Conservation (phyloP, 2,888 invertebrate species). For the Plebejus argus region DNA sequence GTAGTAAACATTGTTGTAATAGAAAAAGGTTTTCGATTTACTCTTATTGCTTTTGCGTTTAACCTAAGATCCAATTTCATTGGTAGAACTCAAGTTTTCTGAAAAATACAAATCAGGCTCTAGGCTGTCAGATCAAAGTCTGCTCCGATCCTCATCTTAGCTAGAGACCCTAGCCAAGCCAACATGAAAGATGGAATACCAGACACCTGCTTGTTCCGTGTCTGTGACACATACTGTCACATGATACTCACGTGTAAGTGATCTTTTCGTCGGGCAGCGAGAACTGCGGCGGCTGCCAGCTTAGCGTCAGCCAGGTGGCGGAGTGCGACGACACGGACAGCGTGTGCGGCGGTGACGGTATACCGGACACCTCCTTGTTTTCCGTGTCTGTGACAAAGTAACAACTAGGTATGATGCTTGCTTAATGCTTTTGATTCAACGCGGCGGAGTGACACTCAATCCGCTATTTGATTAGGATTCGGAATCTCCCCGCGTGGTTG, state of each 20-base stretch:
- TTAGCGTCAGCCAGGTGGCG: conserved; percentile 89
- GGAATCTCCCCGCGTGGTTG: too few species aligned
- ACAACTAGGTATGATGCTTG: too few species aligned
- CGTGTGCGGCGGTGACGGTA: conserved; percentile 91
- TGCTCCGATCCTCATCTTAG: too few species aligned
- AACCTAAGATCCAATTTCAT: background rate
- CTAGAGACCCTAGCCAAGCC: too few species aligned
- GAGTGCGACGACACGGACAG: conserved; percentile 89
- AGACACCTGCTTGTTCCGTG: conserved; percentile 70
- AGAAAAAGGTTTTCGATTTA: background rate
- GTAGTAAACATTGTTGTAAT: background rate
- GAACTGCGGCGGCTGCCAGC: conserved; percentile 93
- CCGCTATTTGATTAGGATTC: too few species aligned
- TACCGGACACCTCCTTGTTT: conserved; percentile 80
- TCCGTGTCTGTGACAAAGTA: conserved; percentile 50
- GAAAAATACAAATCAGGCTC: too few species aligned
- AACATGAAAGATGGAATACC: conserved; percentile 48
- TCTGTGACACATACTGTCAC: conserved; percentile 42
- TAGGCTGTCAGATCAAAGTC: too few species aligned
- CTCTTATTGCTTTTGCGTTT: background rate
- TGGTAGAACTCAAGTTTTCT: too few species aligned
- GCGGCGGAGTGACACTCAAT: too few species aligned
- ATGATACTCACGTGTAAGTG: conserved; percentile 83
- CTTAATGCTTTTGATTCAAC: too few species aligned
- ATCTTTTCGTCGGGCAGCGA: conserved; percentile 90